Evolutionary conservation across 2,113 vertebrate species (phyloP).

Genomic region (Oreotrochilus melanogaster): DNA sequence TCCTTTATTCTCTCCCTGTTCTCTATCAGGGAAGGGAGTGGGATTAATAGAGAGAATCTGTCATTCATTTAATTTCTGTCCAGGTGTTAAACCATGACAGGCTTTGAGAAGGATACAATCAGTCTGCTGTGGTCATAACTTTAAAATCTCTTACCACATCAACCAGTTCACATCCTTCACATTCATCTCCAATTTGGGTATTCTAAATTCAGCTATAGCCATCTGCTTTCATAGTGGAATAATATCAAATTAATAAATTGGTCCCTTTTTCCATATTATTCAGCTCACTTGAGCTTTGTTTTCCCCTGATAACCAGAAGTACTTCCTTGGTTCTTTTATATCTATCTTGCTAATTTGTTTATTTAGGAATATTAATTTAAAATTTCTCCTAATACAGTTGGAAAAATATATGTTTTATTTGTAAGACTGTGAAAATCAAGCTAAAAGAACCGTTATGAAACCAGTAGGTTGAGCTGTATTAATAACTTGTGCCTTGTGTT

Average conservation of each 20-base stretch:
- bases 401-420: background rate
- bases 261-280: background rate
- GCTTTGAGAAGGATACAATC: background rate
- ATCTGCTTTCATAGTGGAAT: background rate
- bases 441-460: background rate
- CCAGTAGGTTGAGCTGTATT: background rate
- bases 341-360: background rate
- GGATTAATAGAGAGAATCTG: no score
- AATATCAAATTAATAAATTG: background rate
- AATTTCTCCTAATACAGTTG: background rate
- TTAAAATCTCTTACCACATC: background rate
- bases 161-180: background rate
- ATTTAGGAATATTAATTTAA: background rate
- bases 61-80: no score
- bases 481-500: background rate
- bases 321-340: background rate
- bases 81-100: no score
- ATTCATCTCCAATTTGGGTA: accelerated
- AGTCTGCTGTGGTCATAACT: background rate
- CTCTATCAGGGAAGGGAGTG: no score
- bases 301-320: background rate
- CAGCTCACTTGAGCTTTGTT: background rate
- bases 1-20: no score
- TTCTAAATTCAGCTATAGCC: background rate
- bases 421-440: background rate